Conservation (phyloP, 2,113 vertebrate species). For the Centropus unirufus region DNA sequence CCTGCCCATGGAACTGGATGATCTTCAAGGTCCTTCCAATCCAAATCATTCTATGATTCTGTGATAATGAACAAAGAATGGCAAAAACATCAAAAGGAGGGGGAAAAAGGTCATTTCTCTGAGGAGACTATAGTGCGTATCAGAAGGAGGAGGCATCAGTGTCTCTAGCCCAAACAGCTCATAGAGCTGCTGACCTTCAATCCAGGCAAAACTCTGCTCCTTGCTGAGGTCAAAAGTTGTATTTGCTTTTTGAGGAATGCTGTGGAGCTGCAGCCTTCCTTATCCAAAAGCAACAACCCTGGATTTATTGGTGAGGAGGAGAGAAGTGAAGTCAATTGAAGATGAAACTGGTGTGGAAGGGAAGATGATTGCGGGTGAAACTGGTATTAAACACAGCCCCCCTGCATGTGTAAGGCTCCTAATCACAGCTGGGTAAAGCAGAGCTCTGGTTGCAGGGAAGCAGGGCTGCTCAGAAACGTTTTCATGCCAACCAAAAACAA, state of each 20-base stretch:
- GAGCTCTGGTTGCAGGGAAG: neutral
- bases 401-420: rapidly evolving
- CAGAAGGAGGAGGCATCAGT: neutral
- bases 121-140: neutral
- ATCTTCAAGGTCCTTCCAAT: too few species aligned
- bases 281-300: neutral
- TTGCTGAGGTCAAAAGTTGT: neutral
- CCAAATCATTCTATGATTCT: too few species aligned
- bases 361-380: neutral
- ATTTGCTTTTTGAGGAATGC: constrained; percentile 22
- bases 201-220: neutral
- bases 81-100: neutral
- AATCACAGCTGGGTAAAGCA: neutral
- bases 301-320: neutral
- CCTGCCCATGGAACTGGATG: too few species aligned
- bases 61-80: neutral
- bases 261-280: neutral
- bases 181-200: neutral
- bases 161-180: rapidly evolving
- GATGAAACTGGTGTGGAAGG: neutral
- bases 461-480: neutral
- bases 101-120: neutral
- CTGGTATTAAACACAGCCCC: neutral
- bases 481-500: rapidly evolving
- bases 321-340: neutral